Base-by-base conservation (phyloP, 2,888 invertebrate genomes). In the Cryptosula pallasiana region DNA sequence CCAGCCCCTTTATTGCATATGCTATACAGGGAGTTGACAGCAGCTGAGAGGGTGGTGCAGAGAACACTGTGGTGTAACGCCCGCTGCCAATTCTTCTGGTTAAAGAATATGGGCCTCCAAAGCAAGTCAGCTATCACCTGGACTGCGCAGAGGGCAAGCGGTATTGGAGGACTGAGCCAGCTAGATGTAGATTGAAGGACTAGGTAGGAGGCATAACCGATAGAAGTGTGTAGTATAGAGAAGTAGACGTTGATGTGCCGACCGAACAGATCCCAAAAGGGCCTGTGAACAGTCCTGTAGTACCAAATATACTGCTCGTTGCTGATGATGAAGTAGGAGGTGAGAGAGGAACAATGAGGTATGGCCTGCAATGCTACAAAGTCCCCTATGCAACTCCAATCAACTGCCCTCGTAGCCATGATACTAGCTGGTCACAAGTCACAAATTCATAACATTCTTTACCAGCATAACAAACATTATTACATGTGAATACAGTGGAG, bases 271-370 rank as follows among this genome's bases (percentile, higher is more conserved):
- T 32, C 63, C 63, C 63, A 63, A 32, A 63, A 63, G n/a, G 63
- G 63, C 3, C 27, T 63, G 13, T n/a, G 20, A 20, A 63, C 34
- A 63, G 20, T 34, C 2, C 32, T 32, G 13, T 13, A 32, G 34
- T 63, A 63, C 63, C 63, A 63, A 32, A 29, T 32, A 32, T 63
- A 63, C 32, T 63, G 29, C 13, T 63, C 63, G 5, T 34, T 63
- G 2, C 27, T 27, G 13, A 63, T 63, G 63, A 63, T 20, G 32
- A 63, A 34, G 29, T 32, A 5, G 32, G 9, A 13, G 13, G 63
- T 63, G 2, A 63, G 29, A 27, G 63, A 63, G 63, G 27, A 2
- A 9, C 9, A 27, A 32, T 63, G 63, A 13, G 63, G 63, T 27
- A 63, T 63, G 2, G 32, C 63, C n/a, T 63, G 63, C 29, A 63